Evolutionary conservation across 2,888 invertebrate genomes (phyloP).

Genomic region (Agelastica alni): DNA sequence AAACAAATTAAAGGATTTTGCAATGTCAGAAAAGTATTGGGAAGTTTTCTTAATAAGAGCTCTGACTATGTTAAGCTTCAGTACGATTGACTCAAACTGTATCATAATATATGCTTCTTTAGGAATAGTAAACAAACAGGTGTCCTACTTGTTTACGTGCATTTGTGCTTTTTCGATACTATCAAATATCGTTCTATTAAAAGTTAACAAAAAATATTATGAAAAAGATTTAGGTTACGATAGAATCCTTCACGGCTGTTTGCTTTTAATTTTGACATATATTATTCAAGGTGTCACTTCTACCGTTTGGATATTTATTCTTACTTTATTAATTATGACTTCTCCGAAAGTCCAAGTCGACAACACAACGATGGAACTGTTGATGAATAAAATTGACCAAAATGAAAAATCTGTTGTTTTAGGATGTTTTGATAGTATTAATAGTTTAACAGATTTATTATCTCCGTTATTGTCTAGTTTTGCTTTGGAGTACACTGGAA

Average conservation of each 20-base stretch:
- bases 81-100: slow-evolving; percentile 1
- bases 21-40: slow-evolving; percentile 9
- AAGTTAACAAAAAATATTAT: slow-evolving; percentile 9
- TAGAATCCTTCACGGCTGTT: not conserved
- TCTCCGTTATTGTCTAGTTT: slow-evolving; percentile 3
- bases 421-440: slow-evolving; percentile 16
- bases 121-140: slow-evolving; percentile 1
- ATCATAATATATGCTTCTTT: not conserved
- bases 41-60: slow-evolving; percentile 13
- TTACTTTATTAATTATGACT: not conserved
- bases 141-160: slow-evolving; percentile 2
- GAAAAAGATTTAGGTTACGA: slow-evolving; percentile 3
- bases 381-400: slow-evolving; percentile 7
- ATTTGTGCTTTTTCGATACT: not conserved
- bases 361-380: slow-evolving; percentile 7
- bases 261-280: not conserved
- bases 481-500: slow-evolving; percentile 4
- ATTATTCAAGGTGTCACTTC: not conserved
- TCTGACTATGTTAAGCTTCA: slow-evolving; percentile 2
- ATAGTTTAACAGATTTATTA: slow-evolving; percentile 16
- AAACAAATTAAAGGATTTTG: not conserved
- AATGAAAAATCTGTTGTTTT: slow-evolving; percentile 12
- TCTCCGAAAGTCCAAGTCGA: not conserved
- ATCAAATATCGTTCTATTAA: not conserved
- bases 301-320: not conserved